Evolutionary conservation across 2,888 invertebrate genomes (phyloP), one percentile per base, ranked within the genome.

Genomic region (Gnatocerus cornutus): DNA sequence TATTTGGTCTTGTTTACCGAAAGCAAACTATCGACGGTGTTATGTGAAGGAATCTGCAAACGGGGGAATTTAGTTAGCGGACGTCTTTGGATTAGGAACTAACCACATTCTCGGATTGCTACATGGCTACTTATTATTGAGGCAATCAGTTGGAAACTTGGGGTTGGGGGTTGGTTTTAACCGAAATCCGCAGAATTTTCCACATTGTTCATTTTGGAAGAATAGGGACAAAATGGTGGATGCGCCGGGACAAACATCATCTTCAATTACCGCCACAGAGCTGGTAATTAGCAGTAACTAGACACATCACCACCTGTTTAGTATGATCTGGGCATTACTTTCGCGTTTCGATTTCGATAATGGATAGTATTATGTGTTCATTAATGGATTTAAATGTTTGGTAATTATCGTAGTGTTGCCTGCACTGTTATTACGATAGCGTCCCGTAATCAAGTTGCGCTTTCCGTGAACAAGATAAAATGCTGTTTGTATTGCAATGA

Each of bases 1-100:
- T 76, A 74, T 75, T 76, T 74, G 69, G 70, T 59, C 67, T 46
- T 73, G 73, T 74, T 74, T 73, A 75, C 73, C 66, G 52, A 68
- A 61, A 59, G 75, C 71, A 72, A 73, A 73, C 75, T 72, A 74
- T 71, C 71, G 70, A 66, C 59, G 65, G 69, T 21, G 21, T 21
- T 67, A 53, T 39, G 56, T 21, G 58, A 41, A 55, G 67, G 53
- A 69, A 72, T 72, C 63, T 72, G 66, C 69, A 59, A 69, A 69
- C 50, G 55, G 52, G 30, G 29, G 58, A 58, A 58, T 58, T 43
- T 27, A 59, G 46, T 59, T 46, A 27, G 21, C 39, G 33, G 37
- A 33, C 37, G 30, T 55, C 39, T 55, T 39, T 33, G 55, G 41
- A 55, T 55, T 55, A 55, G 14, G 16, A 13, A 55, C 14, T 39